Base-by-base conservation (phyloP, 2,888 invertebrate genomes). In the Sarcophaga rosellei region DNA sequence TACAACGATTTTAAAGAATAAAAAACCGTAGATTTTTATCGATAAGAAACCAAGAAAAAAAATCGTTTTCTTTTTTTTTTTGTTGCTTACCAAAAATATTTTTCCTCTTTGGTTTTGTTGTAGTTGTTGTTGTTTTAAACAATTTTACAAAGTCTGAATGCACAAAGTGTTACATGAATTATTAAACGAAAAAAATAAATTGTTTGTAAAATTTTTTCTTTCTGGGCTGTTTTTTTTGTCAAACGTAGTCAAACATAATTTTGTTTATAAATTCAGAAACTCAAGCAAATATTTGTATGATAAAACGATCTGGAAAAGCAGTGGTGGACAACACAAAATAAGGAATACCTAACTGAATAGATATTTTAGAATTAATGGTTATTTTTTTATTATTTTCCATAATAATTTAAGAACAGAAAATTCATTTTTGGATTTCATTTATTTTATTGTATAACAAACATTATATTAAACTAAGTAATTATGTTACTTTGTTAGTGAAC, bases 21-120 rank as follows among this genome's bases (percentile, higher is more conserved):
- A 69, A 65, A 80, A 73, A 66, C 23, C 44, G 35, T 73, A 80
- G 80, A 80, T 80, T 80, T 45, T 61, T 80, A 74, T 80, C 35
- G 73, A 80, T 80, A 74, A 61, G 65, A 66, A 80, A 61, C 66
- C 45, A 80, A 45, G 11, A 17, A 11, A 35, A 65, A 35, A 35
- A 11, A 23, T 53, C 21, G 10, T 11, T 62, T 20, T 78, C 57
- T 53, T 62, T 21, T 53, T 8, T 47, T 15, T 53, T 4, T 15
- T 53, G 4, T 53, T 53, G 4, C 17, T 53, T 53, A 15, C 12
- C 12, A 15, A 53, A 53, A 15, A 15, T 53, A 15, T 12, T 53
- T 53, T 53, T 17, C 47, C 11, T 12, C 15, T 15, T 53, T 35
- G 8, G 6, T 35, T 35, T 35, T 3, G 35, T 35, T 35, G 35